Evolutionary conservation across 2,888 invertebrate genomes (phyloP), one percentile per base, ranked within the genome.

Genomic region (Limnephilus lunatus): DNA sequence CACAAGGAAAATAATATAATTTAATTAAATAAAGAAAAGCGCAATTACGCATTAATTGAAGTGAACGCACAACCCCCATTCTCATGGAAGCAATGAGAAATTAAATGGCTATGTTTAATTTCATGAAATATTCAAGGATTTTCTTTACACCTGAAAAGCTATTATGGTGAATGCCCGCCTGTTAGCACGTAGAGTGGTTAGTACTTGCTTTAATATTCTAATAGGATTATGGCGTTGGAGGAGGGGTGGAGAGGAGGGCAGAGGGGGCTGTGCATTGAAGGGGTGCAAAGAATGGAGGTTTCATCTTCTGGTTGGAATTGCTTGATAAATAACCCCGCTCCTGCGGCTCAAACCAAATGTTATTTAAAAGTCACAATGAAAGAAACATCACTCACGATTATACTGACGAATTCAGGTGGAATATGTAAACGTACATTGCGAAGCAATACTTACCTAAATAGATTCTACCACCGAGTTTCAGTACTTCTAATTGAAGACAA

Each of bases 181-280:
- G 88, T 80, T 89, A 89, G 31, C 88, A 89, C 88, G 88, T 80
- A 80, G 88, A 80, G 80, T 32, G 88, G 88, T 89, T 68, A 31
- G 35, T 81, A 5, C 80, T 89, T 35, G 88, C 80, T 80, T 89
- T 89, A 89, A 80, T 89, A 81, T 81, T 32, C 80, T 89, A 89
- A 89, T 81, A 32, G 88, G 88, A 89, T 68, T 88, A 88, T 80
- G 32, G 88, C 2, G 12, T 3, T 19, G 39, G 35, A 1, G 80
- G 25, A 7, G 80, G 32, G 68, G 15, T 5, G 31, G 82, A 19
- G 82, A 2, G 81, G 81, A 30, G 81, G 25, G 80, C 35, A 25
- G 68, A 35, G 30, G 87, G 53, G 32, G 81, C 81, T 30, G 68
- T 32, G 88, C 88, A 68, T 35, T 88, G 88, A 25, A 88, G 68